Conservation (phyloP, 2,888 invertebrate genomes). For the Abscondita cerata region DNA sequence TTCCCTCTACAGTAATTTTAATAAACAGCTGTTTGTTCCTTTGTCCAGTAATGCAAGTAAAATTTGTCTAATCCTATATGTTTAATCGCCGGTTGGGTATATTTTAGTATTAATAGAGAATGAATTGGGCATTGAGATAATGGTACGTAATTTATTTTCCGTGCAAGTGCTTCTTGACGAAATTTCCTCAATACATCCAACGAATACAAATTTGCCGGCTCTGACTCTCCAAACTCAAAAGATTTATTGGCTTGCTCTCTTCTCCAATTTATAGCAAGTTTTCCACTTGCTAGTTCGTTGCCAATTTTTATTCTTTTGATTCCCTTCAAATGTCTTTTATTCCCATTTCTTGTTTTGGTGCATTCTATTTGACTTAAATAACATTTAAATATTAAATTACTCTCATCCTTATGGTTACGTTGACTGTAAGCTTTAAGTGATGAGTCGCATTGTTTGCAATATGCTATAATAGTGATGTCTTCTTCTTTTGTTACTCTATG, state of each 20-base stretch:
- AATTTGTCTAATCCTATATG: neutral
- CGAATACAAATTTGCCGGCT: neutral
- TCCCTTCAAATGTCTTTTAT: no score
- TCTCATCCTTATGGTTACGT: no score
- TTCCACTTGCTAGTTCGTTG: no score
- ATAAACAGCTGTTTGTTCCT: neutral
- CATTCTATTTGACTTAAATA: no score
- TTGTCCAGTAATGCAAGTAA: slow-evolving; percentile 1
- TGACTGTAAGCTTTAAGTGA: no score
- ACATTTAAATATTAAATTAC: no score
- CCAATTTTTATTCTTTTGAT: no score
- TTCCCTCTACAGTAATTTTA: neutral
- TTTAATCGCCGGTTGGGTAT: slow-evolving; percentile 3
- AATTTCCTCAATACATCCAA: neutral
- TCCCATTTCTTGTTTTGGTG: no score
- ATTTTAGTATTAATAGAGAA: neutral
- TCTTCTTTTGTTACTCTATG: no score
- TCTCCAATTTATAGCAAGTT: slow-evolving; percentile 2
- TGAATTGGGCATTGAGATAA: neutral
- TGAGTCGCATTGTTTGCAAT: no score
- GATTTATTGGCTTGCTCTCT: neutral
- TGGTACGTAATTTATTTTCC: neutral
- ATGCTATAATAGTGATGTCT: no score
- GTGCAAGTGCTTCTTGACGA: neutral
- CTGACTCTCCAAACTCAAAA: neutral